A percentile compares a stretch with the other conserved stretches of the same genome.
Evolutionary conservation across 2,113 vertebrate species (phyloP).

Genomic region (Todiramphus saurophagus): DNA sequence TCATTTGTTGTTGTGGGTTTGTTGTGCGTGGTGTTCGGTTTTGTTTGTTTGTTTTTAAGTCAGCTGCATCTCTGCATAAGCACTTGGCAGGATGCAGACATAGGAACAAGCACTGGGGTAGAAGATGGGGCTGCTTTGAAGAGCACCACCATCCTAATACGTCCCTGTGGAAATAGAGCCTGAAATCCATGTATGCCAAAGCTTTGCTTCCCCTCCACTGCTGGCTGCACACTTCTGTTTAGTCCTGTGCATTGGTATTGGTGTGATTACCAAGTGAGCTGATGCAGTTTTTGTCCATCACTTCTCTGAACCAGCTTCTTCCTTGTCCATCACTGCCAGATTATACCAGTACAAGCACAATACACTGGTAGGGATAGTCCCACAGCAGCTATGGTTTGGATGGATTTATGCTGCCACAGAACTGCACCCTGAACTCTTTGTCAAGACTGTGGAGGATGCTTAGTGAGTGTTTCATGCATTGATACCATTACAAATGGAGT

Average conservation of each 20-base stretch:
- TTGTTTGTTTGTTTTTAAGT: background rate
- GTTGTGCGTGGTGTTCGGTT: background rate
- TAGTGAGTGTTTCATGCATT: background rate
- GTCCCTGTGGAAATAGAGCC: background rate
- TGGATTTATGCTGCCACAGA: background rate
- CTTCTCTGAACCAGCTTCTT: background rate
- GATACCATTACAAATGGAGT: background rate
- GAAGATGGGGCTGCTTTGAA: background rate
- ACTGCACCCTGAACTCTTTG: background rate
- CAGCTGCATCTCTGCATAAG: background rate
- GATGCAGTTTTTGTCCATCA: background rate
- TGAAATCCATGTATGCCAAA: background rate
- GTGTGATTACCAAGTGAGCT: background rate
- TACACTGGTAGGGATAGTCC: background rate
- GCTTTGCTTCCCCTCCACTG: background rate
- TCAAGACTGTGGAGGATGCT: background rate
- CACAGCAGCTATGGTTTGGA: background rate
- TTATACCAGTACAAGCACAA: fast-evolving
- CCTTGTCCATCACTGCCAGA: background rate
- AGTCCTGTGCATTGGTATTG: background rate
- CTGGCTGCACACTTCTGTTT: background rate
- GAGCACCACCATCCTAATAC: background rate
- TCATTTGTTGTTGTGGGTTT: background rate
- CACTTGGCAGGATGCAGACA: background rate
- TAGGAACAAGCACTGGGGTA: background rate